A percentile compares a stretch with the other conserved stretches of the same genome.
These are phyloP conservation scores for Leptocoma aspasia DNA, from an alignment of 2,113 vertebrate genomes.

Conservation along the genomic window DNA sequence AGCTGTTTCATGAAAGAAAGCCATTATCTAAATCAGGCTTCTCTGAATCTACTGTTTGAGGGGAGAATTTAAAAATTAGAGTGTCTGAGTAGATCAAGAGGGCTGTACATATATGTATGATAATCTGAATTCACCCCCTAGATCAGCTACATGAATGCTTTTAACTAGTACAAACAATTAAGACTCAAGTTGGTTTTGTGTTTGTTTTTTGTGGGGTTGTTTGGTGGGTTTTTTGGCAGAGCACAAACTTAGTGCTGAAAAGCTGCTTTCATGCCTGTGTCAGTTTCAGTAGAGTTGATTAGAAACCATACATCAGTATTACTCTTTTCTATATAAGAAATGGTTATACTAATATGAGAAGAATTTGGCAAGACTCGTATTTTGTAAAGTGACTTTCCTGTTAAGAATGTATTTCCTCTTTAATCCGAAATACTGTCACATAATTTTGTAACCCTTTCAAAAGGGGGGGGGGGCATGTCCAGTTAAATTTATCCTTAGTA, in stretches of 20 bases:
- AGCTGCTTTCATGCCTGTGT: background rate
- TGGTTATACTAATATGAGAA: background rate
- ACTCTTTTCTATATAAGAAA: background rate
- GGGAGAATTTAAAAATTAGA: background rate
- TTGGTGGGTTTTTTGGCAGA: background rate
- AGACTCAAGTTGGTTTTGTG: background rate
- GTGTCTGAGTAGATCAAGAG: background rate
- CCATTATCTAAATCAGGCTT: background rate
- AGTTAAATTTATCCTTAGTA: background rate
- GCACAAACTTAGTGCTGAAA: background rate
- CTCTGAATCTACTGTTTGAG: background rate
- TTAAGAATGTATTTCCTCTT: conserved; percentile 44
- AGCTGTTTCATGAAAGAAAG: background rate
- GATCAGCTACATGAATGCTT: background rate
- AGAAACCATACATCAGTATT: background rate
- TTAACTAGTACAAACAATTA: background rate
- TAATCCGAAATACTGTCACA: background rate
- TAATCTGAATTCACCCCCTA: background rate
- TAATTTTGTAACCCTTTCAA: conserved; percentile 31
- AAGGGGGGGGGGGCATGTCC: background rate
- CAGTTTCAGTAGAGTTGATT: background rate
- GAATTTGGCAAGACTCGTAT: conserved; percentile 25
- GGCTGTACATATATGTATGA: background rate
- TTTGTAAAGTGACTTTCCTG: conserved; percentile 19
- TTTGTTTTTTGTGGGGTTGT: background rate